Base-by-base conservation (phyloP, 2,888 invertebrate genomes). In the Stenolophus ochropezus region DNA sequence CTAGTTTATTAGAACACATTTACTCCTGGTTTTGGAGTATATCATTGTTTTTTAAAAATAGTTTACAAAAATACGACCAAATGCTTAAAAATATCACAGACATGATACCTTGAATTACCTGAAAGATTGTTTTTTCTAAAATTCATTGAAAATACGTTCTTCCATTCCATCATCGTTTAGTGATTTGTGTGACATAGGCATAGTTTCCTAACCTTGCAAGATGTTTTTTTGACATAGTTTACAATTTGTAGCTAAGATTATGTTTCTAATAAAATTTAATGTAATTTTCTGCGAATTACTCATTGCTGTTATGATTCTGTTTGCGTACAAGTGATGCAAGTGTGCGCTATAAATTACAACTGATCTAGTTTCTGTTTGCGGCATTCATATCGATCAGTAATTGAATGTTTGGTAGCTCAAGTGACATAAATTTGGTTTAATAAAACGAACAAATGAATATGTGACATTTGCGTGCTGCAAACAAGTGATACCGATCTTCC, bases 401-500 rank as follows among this genome's bases (percentile, higher is more conserved):
- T 61, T 27, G 25, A 23, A 61, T n/a, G 23, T 61, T 56, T 11
- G 61, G 61, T 61, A 61, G 61, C 23, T 4, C 25, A 61, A 23
- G 25, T 61, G 61, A 25, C 61, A 25, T 61, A 61, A 58, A 58
- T 61, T 27, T 27, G 16, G 65, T 69, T 69, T 65, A 33, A 65
- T 65, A n/a, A 65, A 27, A n/a, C n/a, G n/a, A n/a, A n/a, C n/a
- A n/a, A n/a, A n/a, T n/a, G n/a, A n/a, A n/a, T 25, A 23, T 18
- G 1, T 33, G 27, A 69, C 65, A 33, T 42, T 65, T 69, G 65
- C 27, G 21, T 69, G 21, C 33, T 23, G 21, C 2, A 69, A 69
- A 33, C 27, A 6, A 27, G 14, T 27, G 61, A 61, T 69, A 69
- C 33, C n/a, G 18, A 69, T 69, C 33, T 25, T 61, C 58, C 23